Base-by-base conservation (phyloP, 2,888 invertebrate genomes). In the Crepidodera aurea region DNA sequence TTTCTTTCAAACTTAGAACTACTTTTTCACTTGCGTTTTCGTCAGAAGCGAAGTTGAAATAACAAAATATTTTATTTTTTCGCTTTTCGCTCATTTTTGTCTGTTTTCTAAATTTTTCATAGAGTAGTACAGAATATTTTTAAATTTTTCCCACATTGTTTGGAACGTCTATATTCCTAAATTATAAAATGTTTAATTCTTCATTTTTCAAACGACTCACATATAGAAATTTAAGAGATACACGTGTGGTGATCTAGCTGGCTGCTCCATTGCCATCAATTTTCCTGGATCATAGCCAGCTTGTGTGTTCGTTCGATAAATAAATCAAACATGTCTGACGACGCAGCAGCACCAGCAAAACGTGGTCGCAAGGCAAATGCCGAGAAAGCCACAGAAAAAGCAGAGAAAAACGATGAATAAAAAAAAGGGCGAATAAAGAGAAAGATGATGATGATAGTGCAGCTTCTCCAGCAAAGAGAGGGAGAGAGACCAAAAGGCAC, bases 401-500 rank as follows among this genome's bases (percentile, higher is more conserved):
- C 65, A 46, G 71, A 74, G 48, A 75, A 73, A 57, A 60, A 57
- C 3, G 67, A 58, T 1, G 22, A n/a, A 22, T 71, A 12, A 76
- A 75, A 53, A 76, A 76, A 62, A 62, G 74, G 7, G 57, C 71
- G 42, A 69, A 73, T 60, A 75, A 75, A 65, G 75, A n/a, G n/a
- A 40, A 71, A 51, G 75, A 74, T 8, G 73, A 68, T 1, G 75
- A 72, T 40, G 77, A 76, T 7, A 77, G 78, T 40, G 73, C 71
- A 4, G 70, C 73, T 4, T 67, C 76, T 8, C 83, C 84, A 37
- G 83, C 82, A 16, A 86, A 86, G 71, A 76, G 85, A 53, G 85
- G 85, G 7, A 81, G 85, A 37, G 85, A 78, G 85, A 64, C 85
- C 85, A 25, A 85, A 85, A 72, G 85, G 85, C 18, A 80, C 83